Evolutionary conservation across 2,888 invertebrate species (phyloP), one percentile per base, ranked within the genome.

Genomic region (Rotaria macrura): DNA sequence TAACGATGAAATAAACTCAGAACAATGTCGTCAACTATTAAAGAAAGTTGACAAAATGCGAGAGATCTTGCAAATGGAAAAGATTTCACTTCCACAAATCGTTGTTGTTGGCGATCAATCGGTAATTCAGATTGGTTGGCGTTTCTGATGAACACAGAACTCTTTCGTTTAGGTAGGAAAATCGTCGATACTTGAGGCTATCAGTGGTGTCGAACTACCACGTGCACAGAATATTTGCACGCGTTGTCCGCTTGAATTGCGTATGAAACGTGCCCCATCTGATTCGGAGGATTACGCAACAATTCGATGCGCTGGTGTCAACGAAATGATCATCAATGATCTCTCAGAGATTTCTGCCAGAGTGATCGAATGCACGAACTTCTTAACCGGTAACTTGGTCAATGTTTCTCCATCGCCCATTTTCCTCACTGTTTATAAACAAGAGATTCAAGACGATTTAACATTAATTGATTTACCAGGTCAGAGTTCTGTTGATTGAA

Each of bases 81-180:
- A 74, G 23, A 40, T 74, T 40, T 43, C 74, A 40, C 74, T 74
- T 38, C 74, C 74, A 40, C 74, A 74, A 40, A 74, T 74, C 9
- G 74, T 74, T 38, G 74, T 74, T 43, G 74, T 74, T 74, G 74
- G 74, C 20, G 74, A 74, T 74, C 74, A 74, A 43, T 74, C 74
- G 43, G 74, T 74, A 40, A 14, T 7, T 40, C 4, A 6, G 5
- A 74, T 40, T 40, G 10, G 23, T 40, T 74, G 1, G 4, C 29
- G 29, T 65, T 65, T 29, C 7, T 29, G 65, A 38, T 40, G 23
- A 40, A 74, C 40, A 72, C 38, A 1, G 2, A 72, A 25, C 3
- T 72, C 34, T 74, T 43, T 74, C 34, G 20, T 74, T 10, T 40
- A 74, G 74, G 74, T 74, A 40, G 74, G 74, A 40, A 74, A 74